Base-by-base conservation (phyloP, 2,113 vertebrate genomes). In the Steatornis caripensis region DNA sequence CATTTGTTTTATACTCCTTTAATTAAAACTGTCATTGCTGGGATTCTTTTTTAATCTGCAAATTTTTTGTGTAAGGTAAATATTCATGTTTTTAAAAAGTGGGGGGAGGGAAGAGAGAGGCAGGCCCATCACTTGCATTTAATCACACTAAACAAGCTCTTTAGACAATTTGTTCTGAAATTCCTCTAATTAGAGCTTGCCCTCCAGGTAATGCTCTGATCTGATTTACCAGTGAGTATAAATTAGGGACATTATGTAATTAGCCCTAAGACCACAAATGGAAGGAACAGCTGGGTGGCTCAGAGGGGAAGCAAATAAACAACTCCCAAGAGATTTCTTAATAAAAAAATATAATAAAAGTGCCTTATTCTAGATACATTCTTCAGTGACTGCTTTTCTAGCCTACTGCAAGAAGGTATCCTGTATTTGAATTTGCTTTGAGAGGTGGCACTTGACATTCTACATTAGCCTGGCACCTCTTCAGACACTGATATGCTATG, bases 181-280 rank as follows among this genome's bases (percentile, higher is more conserved):
- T 98, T 96, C 96, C 92, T 97, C 96, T 98, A 98, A 98, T 98
- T 98, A 98, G 98, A 98, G 95, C 89, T 96, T 97, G 97, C 98
- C 98, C 98, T 98, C 97, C 96, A 98, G 98, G 98, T 98, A 98
- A 98, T 98, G 95, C 61, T 95, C 93, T 96, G 97, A 98, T 98
- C 98, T 98, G 97, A 98, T 98, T 98, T 98, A 98, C 98, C 98
- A 98, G 97, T 34, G 80, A 98, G 97, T 97, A 98, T 98, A 98
- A 98, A 98, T 98, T 98, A 98, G 95, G 98, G 97, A 98, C 97
- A 98, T 98, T 98, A 98, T 98, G 91, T 94, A 98, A 98, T 98
- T 98, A 98, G 95, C 92, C 95, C 91, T 95, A 97, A 97, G 97
- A 98, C 98, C 98, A 97, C 97, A 98, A 98, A 97, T 97, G 93